Percentiles rank a stretch among this genome's conserved stretches.
Conservation (phyloP, 2,113 vertebrate genomes). For the Rhabdomys dilectus region DNA sequence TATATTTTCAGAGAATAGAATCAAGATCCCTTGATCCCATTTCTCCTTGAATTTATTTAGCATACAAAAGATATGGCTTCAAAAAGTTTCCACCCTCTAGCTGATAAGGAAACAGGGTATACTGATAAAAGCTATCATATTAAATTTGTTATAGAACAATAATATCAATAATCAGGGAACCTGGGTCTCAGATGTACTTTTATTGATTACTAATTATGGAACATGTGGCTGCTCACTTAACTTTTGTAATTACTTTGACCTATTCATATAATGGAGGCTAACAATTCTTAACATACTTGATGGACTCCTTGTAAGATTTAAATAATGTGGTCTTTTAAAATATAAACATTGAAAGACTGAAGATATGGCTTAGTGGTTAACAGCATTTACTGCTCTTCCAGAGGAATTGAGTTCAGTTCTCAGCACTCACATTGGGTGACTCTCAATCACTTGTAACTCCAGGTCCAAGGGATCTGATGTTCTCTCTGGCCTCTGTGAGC, state of each 20-base stretch:
- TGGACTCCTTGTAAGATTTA: background rate
- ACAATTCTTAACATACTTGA: background rate
- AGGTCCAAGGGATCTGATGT: too few relatives aligned
- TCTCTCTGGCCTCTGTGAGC: background rate
- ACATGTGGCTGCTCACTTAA: background rate
- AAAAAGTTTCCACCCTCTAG: background rate
- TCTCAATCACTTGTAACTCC: background rate
- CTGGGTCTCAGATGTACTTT: background rate
- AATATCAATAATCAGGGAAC: background rate
- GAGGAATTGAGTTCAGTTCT: background rate
- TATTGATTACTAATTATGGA: background rate
- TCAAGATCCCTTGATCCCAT: background rate
- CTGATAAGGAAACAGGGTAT: background rate
- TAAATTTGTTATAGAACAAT: background rate
- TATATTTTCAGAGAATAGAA: slow-evolving; percentile 5
- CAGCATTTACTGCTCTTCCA: background rate
- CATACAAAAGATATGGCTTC: background rate
- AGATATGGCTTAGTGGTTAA: background rate
- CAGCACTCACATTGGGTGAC: background rate
- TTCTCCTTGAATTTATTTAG: background rate
- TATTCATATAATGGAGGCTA: background rate
- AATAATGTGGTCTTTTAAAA: background rate
- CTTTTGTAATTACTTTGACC: background rate
- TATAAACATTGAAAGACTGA: too few relatives aligned
- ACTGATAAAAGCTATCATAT: background rate